These are phyloP conservation scores for Bombus difficillimus DNA, from an alignment of 1,140 invertebrate species.

Conservation along the genomic window DNA sequence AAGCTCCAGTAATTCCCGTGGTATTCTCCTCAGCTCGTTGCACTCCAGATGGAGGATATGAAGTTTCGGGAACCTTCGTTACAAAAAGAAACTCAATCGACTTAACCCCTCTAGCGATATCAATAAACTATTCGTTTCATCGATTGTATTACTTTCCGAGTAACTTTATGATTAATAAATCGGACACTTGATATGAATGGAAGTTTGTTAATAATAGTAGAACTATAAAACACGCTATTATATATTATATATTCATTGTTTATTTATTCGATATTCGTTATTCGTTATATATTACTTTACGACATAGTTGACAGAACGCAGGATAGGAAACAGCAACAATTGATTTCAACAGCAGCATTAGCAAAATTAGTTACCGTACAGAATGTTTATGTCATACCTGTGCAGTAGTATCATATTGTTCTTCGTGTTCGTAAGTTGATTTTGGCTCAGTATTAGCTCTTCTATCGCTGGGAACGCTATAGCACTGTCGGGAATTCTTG, in stretches of 20 bases:
- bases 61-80: constrained; percentile 82
- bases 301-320: too few relatives aligned
- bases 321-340: too few relatives aligned
- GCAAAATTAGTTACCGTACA: neutral
- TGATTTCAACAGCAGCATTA: too few relatives aligned
- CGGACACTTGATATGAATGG: neutral
- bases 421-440: constrained; percentile 78
- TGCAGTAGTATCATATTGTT: constrained; percentile 76
- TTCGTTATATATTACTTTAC: too few relatives aligned
- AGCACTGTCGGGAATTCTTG: constrained; percentile 78
- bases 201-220: neutral
- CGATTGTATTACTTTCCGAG: neutral
- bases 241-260: too few relatives aligned
- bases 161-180: neutral
- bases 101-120: neutral
- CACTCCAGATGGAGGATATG: constrained; percentile 84
- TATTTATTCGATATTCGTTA: too few relatives aligned
- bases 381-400: constrained; percentile 64
- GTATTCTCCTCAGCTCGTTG: constrained; percentile 85
- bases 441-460: constrained; percentile 83
- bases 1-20: constrained; percentile 84
- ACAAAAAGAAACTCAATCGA: constrained; percentile 1
- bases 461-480: constrained; percentile 80
- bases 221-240: too few relatives aligned
- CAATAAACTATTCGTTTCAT: neutral